phyloP scores from a whole-genome alignment of 2,888 invertebrate species.

The Acleris laterana region DNA sequence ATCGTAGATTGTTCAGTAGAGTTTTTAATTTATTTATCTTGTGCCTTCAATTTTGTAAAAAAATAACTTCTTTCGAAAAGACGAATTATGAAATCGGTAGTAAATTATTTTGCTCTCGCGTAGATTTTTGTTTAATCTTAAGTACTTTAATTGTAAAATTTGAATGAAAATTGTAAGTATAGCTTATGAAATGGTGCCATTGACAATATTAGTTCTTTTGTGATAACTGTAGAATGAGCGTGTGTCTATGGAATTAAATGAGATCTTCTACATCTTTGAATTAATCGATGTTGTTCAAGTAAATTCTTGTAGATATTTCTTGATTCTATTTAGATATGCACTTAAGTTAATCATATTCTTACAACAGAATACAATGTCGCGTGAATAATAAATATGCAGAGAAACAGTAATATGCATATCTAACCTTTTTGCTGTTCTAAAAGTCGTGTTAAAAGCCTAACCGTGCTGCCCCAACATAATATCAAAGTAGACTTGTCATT shows the following conservation, averaged over 20 bases:
- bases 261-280: constrained; percentile 39
- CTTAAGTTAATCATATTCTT: constrained; percentile 20
- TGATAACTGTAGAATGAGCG: constrained; percentile 47
- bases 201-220: constrained; percentile 75
- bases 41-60: constrained; percentile 35
- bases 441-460: not conserved
- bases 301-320: constrained; percentile 26
- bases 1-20: constrained; percentile 18
- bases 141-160: constrained; percentile 31
- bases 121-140: constrained; percentile 9
- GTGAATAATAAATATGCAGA: constrained; percentile 12
- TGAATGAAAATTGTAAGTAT: constrained; percentile 41
- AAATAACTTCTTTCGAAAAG: constrained; percentile 7
- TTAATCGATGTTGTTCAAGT: constrained; percentile 22
- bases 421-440: not conserved
- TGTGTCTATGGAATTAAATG: constrained; percentile 41
- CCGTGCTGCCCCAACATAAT: constrained; percentile 26
- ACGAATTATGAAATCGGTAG: constrained; percentile 6
- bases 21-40: constrained; percentile 21
- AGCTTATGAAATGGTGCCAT: constrained; percentile 62
- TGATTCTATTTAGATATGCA: constrained; percentile 23
- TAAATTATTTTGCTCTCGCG: constrained; percentile 15
- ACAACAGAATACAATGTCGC: constrained; percentile 18
- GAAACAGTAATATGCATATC: constrained; percentile 19
- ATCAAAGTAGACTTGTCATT: constrained; percentile 5